Percentiles rank a stretch among this genome's conserved stretches.
These are phyloP conservation scores for Eulemur macaco DNA, from an alignment of 2,113 vertebrate species.

Conservation along the genomic window DNA sequence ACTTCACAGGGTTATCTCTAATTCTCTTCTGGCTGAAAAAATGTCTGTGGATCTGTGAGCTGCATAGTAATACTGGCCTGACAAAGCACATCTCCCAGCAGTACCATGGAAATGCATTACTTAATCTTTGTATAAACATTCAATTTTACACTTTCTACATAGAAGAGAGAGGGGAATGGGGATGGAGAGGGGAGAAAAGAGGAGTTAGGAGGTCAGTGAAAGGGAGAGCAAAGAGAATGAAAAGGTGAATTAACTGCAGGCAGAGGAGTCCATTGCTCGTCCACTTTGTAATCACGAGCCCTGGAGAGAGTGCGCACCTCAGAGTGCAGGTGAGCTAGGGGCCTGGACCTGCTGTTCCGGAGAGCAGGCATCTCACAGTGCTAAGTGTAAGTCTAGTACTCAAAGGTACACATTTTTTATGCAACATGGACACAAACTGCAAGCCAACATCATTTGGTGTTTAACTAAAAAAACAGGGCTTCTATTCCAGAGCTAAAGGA, in stretches of 20 bases:
- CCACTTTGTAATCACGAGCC: not conserved
- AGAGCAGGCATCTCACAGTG: not conserved
- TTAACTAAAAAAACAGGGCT: not conserved
- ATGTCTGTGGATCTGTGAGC: slow-evolving; percentile 68
- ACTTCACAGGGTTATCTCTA: slow-evolving; percentile 69
- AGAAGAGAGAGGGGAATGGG: not conserved
- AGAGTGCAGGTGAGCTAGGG: not conserved
- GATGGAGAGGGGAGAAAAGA: not conserved
- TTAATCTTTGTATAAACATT: slow-evolving; percentile 46
- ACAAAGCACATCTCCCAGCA: slow-evolving; percentile 36
- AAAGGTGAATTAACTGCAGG: not conserved
- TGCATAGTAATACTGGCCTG: slow-evolving; percentile 60
- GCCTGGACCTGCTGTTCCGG: not conserved
- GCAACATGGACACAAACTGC: not conserved
- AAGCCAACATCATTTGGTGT: not conserved
- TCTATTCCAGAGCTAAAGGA: not conserved
- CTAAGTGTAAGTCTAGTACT: not conserved
- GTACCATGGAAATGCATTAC: slow-evolving; percentile 32
- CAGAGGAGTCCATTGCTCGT: not conserved
- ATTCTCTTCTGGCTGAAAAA: slow-evolving; percentile 62
- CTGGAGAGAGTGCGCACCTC: accelerated
- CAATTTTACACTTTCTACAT: slow-evolving; percentile 34
- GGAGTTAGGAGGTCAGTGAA: not conserved
- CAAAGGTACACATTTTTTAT: not conserved
- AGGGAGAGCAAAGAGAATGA: not conserved